Percentiles rank a stretch among this genome's conserved stretches.
These are phyloP conservation scores for Trachelus troglodyta DNA, from an alignment of 2,888 invertebrate genomes.

Conservation along the genomic window DNA sequence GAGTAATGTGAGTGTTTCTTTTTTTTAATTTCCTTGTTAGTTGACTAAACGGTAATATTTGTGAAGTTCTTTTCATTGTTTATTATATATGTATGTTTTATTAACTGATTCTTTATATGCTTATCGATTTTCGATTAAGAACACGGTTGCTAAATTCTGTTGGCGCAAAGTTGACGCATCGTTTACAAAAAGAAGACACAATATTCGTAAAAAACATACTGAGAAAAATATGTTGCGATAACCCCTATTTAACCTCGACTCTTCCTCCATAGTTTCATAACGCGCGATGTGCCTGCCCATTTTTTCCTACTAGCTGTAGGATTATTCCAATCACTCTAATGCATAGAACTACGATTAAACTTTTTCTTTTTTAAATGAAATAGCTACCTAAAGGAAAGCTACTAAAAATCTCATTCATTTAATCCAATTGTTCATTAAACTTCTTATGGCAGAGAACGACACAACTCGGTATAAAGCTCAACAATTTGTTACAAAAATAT, in stretches of 20 bases:
- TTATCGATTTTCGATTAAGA: neutral
- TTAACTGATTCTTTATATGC: neutral
- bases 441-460: neutral
- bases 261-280: neutral
- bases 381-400: no score
- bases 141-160: neutral
- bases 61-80: neutral
- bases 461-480: no score
- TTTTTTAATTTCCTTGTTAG: neutral
- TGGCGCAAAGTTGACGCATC: neutral
- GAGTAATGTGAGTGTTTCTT: neutral
- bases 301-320: neutral
- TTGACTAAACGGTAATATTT: neutral
- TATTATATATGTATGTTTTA: neutral
- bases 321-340: neutral
- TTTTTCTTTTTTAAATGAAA: neutral
- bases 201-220: neutral
- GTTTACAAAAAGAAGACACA: no score
- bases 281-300: neutral
- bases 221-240: neutral
- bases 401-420: neutral
- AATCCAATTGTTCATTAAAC: neutral
- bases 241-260: neutral
- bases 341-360: neutral
- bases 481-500: no score